Conservation (phyloP, 2,113 vertebrate species). For the Lamprologus ornatipinnis region DNA sequence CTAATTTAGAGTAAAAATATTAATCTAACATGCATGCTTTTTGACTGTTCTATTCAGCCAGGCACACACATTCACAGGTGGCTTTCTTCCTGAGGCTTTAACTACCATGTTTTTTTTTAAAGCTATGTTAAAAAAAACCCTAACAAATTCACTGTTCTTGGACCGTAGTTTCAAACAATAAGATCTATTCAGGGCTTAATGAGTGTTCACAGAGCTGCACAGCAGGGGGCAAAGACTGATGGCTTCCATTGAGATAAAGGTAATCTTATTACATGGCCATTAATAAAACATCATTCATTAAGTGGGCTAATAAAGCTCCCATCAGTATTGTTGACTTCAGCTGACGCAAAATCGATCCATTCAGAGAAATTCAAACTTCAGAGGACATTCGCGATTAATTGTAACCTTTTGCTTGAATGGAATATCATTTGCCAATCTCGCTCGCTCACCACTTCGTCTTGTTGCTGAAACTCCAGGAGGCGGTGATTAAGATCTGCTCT, state of each 20-base stretch:
- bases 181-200: constrained; percentile 34
- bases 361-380: constrained; percentile 18
- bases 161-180: neutral
- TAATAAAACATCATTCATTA: constrained; percentile 74
- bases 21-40: neutral
- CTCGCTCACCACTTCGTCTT: neutral
- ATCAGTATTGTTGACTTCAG: constrained; percentile 54
- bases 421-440: neutral
- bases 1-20: neutral
- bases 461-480: neutral
- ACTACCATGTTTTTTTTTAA: neutral
- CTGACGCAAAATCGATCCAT: constrained; percentile 44
- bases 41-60: neutral
- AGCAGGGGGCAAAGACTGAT: constrained; percentile 55
- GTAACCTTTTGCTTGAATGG: neutral
- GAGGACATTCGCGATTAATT: neutral
- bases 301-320: constrained; percentile 59
- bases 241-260: constrained; percentile 56
- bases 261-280: constrained; percentile 66
- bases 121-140: fast-evolving
- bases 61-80: neutral
- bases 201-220: constrained; percentile 32
- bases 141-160: neutral
- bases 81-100: neutral
- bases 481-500: neutral